Base-by-base conservation (phyloP, 2,797 vertebrate species). In the Chelon auratus region DNA sequence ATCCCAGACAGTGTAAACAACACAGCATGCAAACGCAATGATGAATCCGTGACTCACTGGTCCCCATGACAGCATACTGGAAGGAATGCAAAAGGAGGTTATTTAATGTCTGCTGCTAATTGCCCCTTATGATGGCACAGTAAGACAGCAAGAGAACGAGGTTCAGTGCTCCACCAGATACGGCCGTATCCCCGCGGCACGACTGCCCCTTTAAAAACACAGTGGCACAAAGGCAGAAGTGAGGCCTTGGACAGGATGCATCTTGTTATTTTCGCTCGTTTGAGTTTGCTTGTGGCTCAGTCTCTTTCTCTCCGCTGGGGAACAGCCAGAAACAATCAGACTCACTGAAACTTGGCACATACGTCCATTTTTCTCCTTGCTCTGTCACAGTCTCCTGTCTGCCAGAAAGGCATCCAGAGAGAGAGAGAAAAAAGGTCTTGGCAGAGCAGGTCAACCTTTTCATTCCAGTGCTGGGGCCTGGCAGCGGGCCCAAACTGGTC, bases 201-300 rank as follows among this genome's bases (percentile, higher is more conserved):
- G 10, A 20, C 78, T 12, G 62, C 59, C 40, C 68, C 54, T 75
- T 83, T 76, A 72, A 71, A 72, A 64, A 45, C 65, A 47, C 65
- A 40, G 45, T 45, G 33, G 71, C 83, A 82, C 74, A 84, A 80
- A 83, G 73, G 61, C 69, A 76, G 70, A 83, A 88, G 71, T 48
- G 48, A 77, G 67, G 67, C 58, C 80, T 81, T 76, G 80, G 80
- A 90, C 87, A 90, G 89, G 90, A 90, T 83, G 75, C 89, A 80
- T 90, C 88, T 91, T 90, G 87, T 90, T 91, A 80, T 87, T 89
- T 86, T 87, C 37, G 1, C 80, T 82, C 55, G 24, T 85, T 86
- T 59, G 24, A 71, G 39, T 72, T 64, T 83, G 73, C 66, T 53
- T 43, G 64, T 30, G 48, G 69, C 52, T 55, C 72, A 6, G 43